phyloP scores from a whole-genome alignment of 2,113 vertebrate species.

The Callospermophilus lateralis region DNA sequence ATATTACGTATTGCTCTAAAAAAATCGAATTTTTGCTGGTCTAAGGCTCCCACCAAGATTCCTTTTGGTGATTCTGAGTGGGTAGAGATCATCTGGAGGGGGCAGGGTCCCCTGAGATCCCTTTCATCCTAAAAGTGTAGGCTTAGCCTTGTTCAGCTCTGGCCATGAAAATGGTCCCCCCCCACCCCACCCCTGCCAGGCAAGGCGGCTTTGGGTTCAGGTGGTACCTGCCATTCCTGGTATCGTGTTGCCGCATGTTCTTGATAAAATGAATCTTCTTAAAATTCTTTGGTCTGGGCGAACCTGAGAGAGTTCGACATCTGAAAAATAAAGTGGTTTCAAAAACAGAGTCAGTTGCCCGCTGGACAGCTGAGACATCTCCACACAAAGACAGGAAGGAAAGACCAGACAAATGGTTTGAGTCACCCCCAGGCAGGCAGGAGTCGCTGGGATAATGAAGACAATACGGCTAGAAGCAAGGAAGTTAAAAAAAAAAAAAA shows the following conservation, averaged over 20 bases:
- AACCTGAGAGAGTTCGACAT: conserved; percentile 99
- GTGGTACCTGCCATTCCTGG: conserved; percentile 96
- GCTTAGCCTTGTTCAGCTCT: not conserved
- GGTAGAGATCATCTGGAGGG: not conserved
- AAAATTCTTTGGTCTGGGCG: conserved; percentile 99
- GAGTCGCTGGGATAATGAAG: conserved; percentile 76
- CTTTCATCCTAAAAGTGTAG: not conserved
- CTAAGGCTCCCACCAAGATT: not conserved
- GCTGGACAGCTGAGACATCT: conserved; percentile 73
- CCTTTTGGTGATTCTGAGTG: not conserved
- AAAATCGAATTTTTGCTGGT: not conserved
- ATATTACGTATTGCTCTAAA: not conserved
- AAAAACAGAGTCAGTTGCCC: conserved; percentile 69
- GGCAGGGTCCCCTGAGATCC: not conserved
- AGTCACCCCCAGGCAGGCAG: conserved; percentile 71
- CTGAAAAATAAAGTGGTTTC: conserved; percentile 88
- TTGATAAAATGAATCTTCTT: conserved; percentile 99
- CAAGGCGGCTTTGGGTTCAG: not conserved
- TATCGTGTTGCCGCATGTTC: conserved; percentile 98
- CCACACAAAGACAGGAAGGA: conserved; percentile 89
- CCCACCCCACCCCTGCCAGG: rapidly evolving
- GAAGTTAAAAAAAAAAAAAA: conserved; percentile 58
- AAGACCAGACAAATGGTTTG: conserved; percentile 84
- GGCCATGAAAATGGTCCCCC: too few species aligned
- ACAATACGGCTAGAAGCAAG: conserved; percentile 68